phyloP scores from a whole-genome alignment of 2,888 invertebrate genomes.

The Strigamia maritima region DNA sequence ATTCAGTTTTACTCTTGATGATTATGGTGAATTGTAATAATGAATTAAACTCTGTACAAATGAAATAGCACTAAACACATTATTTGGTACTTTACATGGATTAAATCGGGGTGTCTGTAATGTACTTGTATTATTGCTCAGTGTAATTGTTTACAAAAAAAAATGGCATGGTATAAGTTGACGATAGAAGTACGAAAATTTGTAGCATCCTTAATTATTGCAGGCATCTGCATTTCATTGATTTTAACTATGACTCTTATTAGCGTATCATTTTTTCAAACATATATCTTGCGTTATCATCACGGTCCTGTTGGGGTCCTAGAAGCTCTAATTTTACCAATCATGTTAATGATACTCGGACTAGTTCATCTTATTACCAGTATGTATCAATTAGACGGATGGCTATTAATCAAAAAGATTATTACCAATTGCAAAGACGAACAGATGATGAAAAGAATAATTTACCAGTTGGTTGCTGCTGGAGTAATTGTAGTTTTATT shows the following conservation, averaged over 20 bases:
- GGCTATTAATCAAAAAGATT: background rate
- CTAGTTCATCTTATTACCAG: background rate
- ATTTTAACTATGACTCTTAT: background rate
- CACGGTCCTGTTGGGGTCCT: background rate
- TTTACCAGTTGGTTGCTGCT: background rate
- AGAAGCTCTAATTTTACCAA: background rate
- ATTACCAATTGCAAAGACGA: background rate
- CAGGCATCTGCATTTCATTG: background rate
- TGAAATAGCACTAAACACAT: background rate
- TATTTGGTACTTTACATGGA: background rate
- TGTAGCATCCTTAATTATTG: background rate
- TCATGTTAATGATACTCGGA: background rate
- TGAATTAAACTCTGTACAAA: background rate
- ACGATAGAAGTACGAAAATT: background rate
- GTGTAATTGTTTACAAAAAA: background rate
- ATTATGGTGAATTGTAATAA: background rate
- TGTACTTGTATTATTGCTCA: background rate
- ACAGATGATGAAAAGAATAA: background rate
- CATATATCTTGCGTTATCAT: background rate
- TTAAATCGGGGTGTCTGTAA: background rate
- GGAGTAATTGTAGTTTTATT: background rate
- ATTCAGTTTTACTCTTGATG: background rate
- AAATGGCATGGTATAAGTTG: background rate
- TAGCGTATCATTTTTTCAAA: background rate
- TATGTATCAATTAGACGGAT: background rate